Conservation (phyloP, 2,113 vertebrate species). For the Pithys albifrons region DNA sequence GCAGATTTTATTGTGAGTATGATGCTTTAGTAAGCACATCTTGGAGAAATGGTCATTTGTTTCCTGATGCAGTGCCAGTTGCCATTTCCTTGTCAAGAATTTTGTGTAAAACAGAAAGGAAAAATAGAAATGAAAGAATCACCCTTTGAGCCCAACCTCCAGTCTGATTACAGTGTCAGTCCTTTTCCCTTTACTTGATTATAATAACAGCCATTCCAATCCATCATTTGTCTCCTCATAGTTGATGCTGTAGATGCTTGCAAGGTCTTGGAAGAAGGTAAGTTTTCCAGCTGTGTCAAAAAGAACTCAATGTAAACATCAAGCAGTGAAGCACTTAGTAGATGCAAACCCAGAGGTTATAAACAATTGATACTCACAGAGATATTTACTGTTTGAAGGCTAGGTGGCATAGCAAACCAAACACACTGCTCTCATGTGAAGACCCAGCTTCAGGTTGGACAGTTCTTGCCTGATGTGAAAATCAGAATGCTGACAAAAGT, state of each 20-base stretch:
- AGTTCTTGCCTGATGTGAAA: fast-evolving
- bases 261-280: background rate
- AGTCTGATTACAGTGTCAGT: background rate
- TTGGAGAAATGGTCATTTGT: background rate
- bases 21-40: background rate
- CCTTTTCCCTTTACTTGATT: background rate
- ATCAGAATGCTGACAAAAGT: background rate
- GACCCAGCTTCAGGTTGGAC: background rate
- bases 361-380: background rate
- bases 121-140: background rate
- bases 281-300: background rate
- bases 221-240: background rate
- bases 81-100: background rate
- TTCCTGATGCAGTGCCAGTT: background rate
- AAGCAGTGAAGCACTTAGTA: background rate
- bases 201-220: background rate
- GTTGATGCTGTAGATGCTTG: background rate
- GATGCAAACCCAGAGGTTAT: background rate
- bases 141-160: no score
- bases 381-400: background rate
- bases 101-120: background rate
- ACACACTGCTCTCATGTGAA: background rate
- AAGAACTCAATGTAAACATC: background rate
- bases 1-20: background rate
- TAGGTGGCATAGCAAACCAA: background rate